These are phyloP conservation scores for Hafferia zeledoni DNA, from an alignment of 2,797 vertebrate genomes.

Conservation along the genomic window DNA sequence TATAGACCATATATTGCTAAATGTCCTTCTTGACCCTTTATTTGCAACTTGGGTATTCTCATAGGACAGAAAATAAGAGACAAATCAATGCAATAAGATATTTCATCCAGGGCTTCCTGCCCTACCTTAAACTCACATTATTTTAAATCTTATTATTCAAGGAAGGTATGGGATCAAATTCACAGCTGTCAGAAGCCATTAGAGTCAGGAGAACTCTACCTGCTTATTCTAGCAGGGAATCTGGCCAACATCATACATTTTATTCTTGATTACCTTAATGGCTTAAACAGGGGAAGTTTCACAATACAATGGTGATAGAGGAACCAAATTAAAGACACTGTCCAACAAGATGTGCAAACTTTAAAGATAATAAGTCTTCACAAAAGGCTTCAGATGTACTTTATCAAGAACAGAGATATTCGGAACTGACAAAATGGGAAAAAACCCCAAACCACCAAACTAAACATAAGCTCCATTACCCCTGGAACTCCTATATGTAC, in stretches of 20 bases:
- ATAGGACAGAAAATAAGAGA: conserved; percentile 52
- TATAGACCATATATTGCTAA: conserved; percentile 66
- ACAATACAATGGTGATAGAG: background rate
- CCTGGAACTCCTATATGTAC: accelerated
- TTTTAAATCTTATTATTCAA: conserved; percentile 68
- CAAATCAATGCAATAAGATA: conserved; percentile 66
- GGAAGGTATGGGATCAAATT: conserved; percentile 55
- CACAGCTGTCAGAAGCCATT: conserved; percentile 42
- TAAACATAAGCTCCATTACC: background rate
- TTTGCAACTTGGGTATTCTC: conserved; percentile 73
- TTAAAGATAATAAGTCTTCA: background rate
- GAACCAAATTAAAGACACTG: background rate
- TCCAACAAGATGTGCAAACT: background rate
- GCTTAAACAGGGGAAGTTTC: background rate
- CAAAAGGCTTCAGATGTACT: background rate
- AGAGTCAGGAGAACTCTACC: conserved; percentile 6
- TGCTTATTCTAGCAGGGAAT: background rate
- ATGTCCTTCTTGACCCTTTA: conserved; percentile 65
- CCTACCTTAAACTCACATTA: conserved; percentile 37
- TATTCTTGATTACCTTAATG: background rate
- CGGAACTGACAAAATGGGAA: background rate
- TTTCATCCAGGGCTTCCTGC: conserved; percentile 65
- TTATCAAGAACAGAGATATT: background rate
- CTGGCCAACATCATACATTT: background rate
- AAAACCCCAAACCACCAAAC: background rate